Evolutionary conservation across 2,797 vertebrate genomes (phyloP).

Genomic region (Podarcis lilfordi): DNA sequence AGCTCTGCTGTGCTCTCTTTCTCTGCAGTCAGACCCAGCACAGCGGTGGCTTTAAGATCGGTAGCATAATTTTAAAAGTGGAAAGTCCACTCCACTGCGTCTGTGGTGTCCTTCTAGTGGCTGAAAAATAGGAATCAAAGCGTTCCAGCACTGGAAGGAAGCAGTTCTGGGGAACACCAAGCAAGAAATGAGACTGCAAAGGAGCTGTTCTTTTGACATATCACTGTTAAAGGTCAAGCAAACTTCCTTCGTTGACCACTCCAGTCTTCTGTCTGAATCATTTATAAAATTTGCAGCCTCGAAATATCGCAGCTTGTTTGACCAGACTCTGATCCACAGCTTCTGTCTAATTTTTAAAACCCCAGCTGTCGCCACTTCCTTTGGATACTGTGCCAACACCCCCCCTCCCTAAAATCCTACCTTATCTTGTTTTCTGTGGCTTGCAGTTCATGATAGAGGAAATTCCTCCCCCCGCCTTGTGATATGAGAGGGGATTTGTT

Average conservation of each 20-base stretch:
- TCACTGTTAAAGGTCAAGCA: not conserved
- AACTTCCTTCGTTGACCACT: not conserved
- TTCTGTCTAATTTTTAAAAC: not conserved
- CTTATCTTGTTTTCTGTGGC: fast-evolving
- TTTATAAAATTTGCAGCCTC: not conserved
- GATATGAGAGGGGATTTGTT: constrained; percentile 20
- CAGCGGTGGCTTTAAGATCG: not conserved
- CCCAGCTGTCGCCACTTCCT: not conserved
- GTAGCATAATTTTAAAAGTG: not conserved
- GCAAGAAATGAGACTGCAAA: not conserved
- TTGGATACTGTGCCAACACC: not conserved
- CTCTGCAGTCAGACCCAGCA: not conserved
- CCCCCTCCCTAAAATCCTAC: not conserved
- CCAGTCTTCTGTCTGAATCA: not conserved
- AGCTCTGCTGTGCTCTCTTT: not conserved
- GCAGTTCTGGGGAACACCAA: not conserved
- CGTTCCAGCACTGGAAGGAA: not conserved
- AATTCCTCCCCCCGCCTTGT: constrained; percentile 26
- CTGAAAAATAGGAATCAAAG: not conserved
- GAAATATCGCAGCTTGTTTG: not conserved
- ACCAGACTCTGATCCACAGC: not conserved
- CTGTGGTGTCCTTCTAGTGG: not conserved
- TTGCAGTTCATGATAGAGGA: not conserved
- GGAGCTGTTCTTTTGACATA: fast-evolving
- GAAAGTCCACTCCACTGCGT: not conserved